These are phyloP conservation scores for Emydocephalus ijimae DNA, from an alignment of 2,113 vertebrate genomes.

Conservation along the genomic window DNA sequence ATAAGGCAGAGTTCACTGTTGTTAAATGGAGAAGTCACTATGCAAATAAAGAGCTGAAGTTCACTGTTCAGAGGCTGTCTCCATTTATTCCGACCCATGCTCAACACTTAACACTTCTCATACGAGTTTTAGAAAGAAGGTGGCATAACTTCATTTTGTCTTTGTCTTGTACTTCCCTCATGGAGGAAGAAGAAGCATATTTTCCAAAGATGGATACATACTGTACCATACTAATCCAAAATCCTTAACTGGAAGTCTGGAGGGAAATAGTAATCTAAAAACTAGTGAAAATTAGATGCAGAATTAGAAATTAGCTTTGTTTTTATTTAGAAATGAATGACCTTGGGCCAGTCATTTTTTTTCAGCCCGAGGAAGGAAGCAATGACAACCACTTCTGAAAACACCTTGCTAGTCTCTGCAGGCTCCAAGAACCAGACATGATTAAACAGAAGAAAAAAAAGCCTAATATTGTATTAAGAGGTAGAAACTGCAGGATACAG, in stretches of 20 bases:
- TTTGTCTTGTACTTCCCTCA: background rate
- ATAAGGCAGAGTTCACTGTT: too few relatives aligned
- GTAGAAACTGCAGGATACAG: too few relatives aligned
- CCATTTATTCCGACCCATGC: too few relatives aligned
- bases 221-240: background rate
- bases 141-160: background rate
- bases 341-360: background rate
- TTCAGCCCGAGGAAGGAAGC: background rate
- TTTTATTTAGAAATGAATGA: background rate
- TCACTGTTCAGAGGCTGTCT: too few relatives aligned
- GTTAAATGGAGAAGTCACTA: too few relatives aligned
- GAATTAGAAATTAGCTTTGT: background rate
- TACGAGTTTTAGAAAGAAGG: background rate
- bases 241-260: background rate
- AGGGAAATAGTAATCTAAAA: background rate
- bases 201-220: background rate
- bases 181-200: background rate
- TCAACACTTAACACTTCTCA: too few relatives aligned
- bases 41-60: too few relatives aligned
- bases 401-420: background rate
- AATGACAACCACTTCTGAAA: background rate
- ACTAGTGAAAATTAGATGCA: background rate
- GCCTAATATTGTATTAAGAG: background rate
- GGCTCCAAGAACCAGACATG: background rate
- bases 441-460: background rate